Conservation (phyloP, 2,888 invertebrate genomes). For the Cephus rjabovi region DNA sequence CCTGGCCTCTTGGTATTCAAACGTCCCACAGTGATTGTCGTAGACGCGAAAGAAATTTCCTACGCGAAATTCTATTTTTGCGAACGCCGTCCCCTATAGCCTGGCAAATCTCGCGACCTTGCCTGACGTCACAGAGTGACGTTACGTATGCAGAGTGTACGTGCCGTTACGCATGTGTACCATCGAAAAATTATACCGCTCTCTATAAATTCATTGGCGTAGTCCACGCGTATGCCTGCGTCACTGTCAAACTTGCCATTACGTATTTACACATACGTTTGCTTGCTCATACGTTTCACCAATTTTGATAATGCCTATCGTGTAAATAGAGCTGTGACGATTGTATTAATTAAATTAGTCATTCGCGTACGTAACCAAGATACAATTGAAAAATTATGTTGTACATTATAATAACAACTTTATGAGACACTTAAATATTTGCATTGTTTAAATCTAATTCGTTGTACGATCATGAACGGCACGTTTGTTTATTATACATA, state of each 20-base stretch:
- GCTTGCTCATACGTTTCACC: background rate
- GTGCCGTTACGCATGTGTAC: background rate
- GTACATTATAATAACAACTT: background rate
- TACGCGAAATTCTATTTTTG: slow-evolving; percentile 8
- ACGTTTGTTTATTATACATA: background rate
- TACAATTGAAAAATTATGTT: background rate
- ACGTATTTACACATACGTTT: background rate
- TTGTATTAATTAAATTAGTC: background rate
- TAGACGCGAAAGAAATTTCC: no score
- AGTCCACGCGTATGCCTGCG: background rate
- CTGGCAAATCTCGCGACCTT: background rate
- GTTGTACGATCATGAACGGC: background rate
- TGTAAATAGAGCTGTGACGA: background rate
- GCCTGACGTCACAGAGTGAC: background rate
- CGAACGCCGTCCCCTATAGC: background rate
- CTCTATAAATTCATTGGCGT: background rate
- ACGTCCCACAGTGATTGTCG: no score
- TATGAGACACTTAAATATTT: background rate
- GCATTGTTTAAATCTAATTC: background rate
- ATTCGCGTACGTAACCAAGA: background rate
- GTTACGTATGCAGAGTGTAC: slow-evolving; percentile 6
- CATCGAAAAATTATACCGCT: background rate
- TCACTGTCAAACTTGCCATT: background rate
- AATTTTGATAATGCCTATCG: background rate
- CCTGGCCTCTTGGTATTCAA: background rate